phyloP scores from a whole-genome alignment of 2,888 invertebrate genomes.

The Trachelus troglodyta region DNA sequence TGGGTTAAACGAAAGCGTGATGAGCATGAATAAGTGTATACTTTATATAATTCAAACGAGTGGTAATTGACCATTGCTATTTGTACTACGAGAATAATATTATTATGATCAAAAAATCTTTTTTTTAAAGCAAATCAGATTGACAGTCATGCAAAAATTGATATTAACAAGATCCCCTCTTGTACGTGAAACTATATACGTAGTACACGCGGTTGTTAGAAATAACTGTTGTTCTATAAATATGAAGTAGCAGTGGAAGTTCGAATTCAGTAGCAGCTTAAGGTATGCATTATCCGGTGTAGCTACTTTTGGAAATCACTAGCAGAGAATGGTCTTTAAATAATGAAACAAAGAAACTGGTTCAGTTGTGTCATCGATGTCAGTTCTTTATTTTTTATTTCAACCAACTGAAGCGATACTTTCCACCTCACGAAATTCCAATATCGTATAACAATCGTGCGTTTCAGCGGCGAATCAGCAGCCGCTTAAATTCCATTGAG shows the following conservation, averaged over 20 bases:
- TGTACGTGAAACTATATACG: neutral
- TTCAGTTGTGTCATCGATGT: neutral
- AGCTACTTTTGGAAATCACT: neutral
- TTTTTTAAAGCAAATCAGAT: neutral
- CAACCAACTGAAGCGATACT: neutral
- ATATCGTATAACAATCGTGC: neutral
- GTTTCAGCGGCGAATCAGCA: neutral
- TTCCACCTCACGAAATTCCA: neutral
- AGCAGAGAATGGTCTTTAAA: neutral
- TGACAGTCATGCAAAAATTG: neutral
- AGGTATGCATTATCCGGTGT: neutral
- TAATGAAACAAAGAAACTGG: neutral
- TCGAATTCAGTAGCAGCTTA: neutral
- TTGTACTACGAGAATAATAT: too few relatives aligned
- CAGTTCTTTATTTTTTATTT: neutral
- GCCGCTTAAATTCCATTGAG: neutral
- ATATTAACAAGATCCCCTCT: neutral
- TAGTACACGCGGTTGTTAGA: neutral
- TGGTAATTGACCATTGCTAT: too few relatives aligned
- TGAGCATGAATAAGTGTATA: neutral
- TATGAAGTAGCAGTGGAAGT: neutral
- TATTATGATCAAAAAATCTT: too few relatives aligned
- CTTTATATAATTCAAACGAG: neutral
- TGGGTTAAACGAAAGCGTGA: neutral
- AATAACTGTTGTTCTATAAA: conserved; percentile 1